Evolutionary conservation across 2,797 vertebrate genomes (phyloP).

Genomic region (Eospalax fontanierii): DNA sequence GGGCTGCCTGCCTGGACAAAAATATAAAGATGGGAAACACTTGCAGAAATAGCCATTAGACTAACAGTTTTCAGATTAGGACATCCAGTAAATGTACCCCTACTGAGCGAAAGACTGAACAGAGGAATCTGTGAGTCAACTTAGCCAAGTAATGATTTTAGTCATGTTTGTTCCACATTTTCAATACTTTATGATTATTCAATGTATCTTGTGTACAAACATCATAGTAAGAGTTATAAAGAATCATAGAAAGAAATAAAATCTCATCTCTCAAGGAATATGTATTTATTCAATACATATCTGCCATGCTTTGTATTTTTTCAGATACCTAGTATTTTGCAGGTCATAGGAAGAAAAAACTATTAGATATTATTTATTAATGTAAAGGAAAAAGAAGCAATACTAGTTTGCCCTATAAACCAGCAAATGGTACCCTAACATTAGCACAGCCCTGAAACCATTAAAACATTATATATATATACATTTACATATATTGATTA

Average conservation of each 20-base stretch:
- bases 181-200: not conserved
- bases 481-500: no score
- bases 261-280: conserved; percentile 4
- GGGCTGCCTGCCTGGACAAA: not conserved
- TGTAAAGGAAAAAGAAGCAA: conserved; percentile 43
- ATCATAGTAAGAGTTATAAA: not conserved
- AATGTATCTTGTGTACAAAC: not conserved
- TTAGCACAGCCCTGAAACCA: not conserved
- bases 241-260: not conserved
- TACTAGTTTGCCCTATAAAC: conserved; percentile 8
- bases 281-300: not conserved
- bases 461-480: not conserved
- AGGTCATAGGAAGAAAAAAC: not conserved
- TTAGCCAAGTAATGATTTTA: not conserved
- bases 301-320: conserved; percentile 41
- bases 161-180: not conserved
- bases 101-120: not conserved
- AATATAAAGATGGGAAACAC: not conserved
- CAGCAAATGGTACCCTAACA: not conserved
- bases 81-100: not conserved
- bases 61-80: not conserved
- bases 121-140: not conserved
- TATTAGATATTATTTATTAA: not conserved
- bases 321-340: not conserved
- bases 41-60: not conserved